Base-by-base conservation (phyloP, 2,888 invertebrate species). In the Leucophora obtusa region DNA sequence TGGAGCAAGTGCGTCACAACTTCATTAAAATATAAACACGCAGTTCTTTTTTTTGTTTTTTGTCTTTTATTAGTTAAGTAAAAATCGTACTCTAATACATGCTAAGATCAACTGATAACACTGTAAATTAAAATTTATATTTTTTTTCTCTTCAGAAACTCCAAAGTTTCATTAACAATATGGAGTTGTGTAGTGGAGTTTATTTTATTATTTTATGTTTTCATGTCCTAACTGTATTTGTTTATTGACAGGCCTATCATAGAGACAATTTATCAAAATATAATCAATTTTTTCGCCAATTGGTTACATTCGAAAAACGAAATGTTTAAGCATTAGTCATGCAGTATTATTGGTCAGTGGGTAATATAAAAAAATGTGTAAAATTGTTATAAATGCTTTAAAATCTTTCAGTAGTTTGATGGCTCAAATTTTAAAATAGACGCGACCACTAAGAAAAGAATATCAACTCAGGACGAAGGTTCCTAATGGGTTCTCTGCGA, bases 1-100 rank as follows among this genome's bases (percentile, higher is more conserved):
- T 81, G 63, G 80, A 77, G 76, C 76, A 81, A 81, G 80, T 81
- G 76, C 80, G 80, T 81, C 76, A 81, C 72, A 81, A 76, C 72
- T 73, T 76, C 72, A 81, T 81, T 81, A 76, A 81, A 80, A 80
- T 76, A 76, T 80, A 80, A 76, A 69, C 80, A 81, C 76, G 80
- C 72, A 76, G 58, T 70, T 75, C 62, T 35, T 1, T 43, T 63
- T 69, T 58, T 43, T 62, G 11, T 24, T 24, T 2, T 14, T 15
- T 21, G 5, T 6, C 15, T 62, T 56, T 21, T 56, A 62, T 35
- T 28, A 51, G 47, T 43, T 69, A 33, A 28, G 24, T 24, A 58
- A 38, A 66, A 53, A 56, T 17, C 3, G 10, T 53, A 35, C 18
- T 50, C 51, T 38, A 60, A 70, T 59, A 53, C 47, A 50, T 18